phyloP scores from a whole-genome alignment of 2,113 vertebrate genomes.

The Pandion haliaetus region DNA sequence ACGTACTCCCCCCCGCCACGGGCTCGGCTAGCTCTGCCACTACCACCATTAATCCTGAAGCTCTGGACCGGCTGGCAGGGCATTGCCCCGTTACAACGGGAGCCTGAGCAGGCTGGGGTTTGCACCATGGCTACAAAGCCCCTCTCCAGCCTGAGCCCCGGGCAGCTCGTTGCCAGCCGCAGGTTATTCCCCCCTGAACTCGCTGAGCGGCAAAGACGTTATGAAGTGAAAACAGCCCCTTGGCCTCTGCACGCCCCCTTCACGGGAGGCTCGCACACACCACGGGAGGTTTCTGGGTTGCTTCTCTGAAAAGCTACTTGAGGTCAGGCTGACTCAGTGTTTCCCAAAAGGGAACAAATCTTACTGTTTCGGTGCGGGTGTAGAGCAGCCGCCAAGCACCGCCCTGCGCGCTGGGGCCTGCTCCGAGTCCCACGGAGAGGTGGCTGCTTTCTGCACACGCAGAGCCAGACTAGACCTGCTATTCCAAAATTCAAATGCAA shows the following conservation, averaged over 20 bases:
- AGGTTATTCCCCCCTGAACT: not conserved
- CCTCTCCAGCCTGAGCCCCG: accelerated
- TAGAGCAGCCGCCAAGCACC: not conserved
- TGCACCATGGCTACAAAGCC: not conserved
- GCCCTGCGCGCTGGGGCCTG: accelerated
- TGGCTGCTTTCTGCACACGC: not conserved
- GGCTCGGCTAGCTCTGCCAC: not conserved
- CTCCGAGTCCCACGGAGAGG: not conserved
- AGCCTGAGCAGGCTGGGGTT: accelerated
- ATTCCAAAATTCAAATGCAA: not conserved
- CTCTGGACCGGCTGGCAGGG: accelerated
- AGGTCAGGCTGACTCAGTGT: slow-evolving; percentile 27
- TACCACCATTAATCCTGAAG: accelerated
- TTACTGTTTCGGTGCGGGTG: not conserved
- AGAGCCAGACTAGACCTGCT: not conserved
- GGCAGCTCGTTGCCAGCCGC: no score
- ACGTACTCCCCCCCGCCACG: accelerated
- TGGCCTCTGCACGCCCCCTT: not conserved
- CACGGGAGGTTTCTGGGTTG: not conserved
- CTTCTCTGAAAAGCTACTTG: not conserved
- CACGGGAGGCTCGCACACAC: accelerated
- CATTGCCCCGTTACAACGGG: accelerated
- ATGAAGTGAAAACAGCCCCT: not conserved
- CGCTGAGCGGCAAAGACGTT: accelerated
- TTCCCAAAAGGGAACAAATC: not conserved